These are phyloP conservation scores for Drosophila neocordata DNA, from an alignment of 1,140 invertebrate genomes.

Conservation along the genomic window DNA sequence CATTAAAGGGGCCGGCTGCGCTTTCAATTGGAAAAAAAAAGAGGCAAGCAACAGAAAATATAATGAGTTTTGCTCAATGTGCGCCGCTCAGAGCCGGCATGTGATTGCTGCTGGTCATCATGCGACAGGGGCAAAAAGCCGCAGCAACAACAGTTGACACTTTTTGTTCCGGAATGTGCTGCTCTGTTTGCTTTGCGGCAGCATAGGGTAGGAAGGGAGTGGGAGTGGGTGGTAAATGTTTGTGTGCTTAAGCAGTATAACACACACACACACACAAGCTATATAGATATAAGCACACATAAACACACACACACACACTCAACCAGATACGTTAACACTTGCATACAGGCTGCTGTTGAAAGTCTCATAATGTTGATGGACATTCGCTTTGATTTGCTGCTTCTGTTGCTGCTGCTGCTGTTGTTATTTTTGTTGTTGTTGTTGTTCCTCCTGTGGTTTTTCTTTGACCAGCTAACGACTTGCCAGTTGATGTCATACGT, in stretches of 20 bases:
- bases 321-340: background rate
- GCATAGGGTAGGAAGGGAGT: background rate
- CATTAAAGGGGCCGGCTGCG: slow-evolving; percentile 49
- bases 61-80: slow-evolving; percentile 74
- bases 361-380: slow-evolving; percentile 76
- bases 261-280: slow-evolving; percentile 13
- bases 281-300: background rate
- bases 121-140: slow-evolving; percentile 40
- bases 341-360: slow-evolving; percentile 40
- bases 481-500: slow-evolving; percentile 73
- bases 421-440: slow-evolving; percentile 33
- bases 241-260: slow-evolving; percentile 37
- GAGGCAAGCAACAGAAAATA: slow-evolving; percentile 47
- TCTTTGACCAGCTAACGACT: slow-evolving; percentile 67
- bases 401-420: slow-evolving; percentile 16
- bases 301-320: slow-evolving; percentile 7
- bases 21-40: slow-evolving; percentile 67
- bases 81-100: slow-evolving; percentile 41
- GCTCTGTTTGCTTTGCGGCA: slow-evolving; percentile 37
- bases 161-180: slow-evolving; percentile 34
- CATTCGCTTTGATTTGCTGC: slow-evolving; percentile 74
- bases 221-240: background rate
- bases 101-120: slow-evolving; percentile 37
- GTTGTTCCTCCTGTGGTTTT: slow-evolving; percentile 49
- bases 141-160: slow-evolving; percentile 70